Evolutionary conservation across 1,140 invertebrate genomes (phyloP).

Genomic region (Dendroctonus ponderosae): DNA sequence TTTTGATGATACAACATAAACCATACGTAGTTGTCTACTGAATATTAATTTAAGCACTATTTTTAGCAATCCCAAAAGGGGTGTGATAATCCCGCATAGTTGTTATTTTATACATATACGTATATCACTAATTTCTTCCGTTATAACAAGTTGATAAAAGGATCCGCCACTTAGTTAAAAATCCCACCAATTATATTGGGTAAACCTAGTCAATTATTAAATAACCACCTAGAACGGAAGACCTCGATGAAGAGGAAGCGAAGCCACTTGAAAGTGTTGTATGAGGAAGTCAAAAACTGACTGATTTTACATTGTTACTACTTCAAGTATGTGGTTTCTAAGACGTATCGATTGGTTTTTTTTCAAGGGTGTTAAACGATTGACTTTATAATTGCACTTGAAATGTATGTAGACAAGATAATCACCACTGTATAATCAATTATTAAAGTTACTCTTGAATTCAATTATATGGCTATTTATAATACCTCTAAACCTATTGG

Average conservation of each 20-base stretch:
- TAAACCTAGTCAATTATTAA: neutral
- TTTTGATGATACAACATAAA: no score
- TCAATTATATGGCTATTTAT: no score
- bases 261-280: neutral
- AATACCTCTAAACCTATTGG: no score
- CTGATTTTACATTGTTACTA: neutral
- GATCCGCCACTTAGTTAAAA: no score
- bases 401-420: constrained; percentile 2
- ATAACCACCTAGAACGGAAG: neutral
- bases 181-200: no score
- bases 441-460: neutral
- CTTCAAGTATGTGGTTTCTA: neutral
- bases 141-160: no score
- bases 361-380: constrained; percentile 2
- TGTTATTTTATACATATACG: no score
- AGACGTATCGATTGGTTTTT: neutral
- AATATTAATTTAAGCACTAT: no score
- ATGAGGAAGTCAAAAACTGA: constrained; percentile 9
- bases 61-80: no score
- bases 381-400: neutral
- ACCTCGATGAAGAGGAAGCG: constrained; percentile 2
- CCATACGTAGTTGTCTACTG: no score
- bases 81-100: no score
- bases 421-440: neutral
- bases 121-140: no score